Base-by-base conservation (phyloP, 1,140 invertebrate genomes). In the Pachypsylla venusta region DNA sequence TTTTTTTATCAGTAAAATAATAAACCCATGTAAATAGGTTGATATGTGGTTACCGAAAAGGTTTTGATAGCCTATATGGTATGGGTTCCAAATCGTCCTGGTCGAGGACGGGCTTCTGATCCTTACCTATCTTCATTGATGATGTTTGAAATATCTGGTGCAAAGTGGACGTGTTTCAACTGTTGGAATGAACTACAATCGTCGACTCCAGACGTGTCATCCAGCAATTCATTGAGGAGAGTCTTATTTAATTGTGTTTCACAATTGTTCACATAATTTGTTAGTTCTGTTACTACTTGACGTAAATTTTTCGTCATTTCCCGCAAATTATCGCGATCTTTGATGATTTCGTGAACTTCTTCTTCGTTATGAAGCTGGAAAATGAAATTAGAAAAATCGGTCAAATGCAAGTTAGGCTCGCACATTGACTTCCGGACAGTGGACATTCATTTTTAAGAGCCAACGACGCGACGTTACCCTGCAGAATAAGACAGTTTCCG, bases 201-300 rank as follows among this genome's bases (percentile, higher is more conserved):
- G 22, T 48, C 42, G 16, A 48, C 22, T 3, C 42, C 42, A 10
- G 42, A 48, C n/a, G 42, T 26, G 24, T 53, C 26, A 28, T 75
- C 78, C 14, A 80, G 64, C 57, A 85, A 74, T 65, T 83, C 78
- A 35, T 77, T 79, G 0, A 85, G 77, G 19, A 87, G 69, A 1
- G 81, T 84, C 54, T 78, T 81, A 68, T 85, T 87, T 5, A 87
- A 69, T 70, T 86, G 84, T 66, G 85, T 81, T 70, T 88, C 85
- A 59, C 83, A 86, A 56, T 77, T 74, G 2, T 75, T 76, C 65
- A 85, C 83, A 69, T 85, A 87, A 61, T 79, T 80, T 25, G 83
- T 74, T 62, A 87, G 71, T 63, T 85, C 80, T 5, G 74, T 71
- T 25, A 87, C 71, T 7, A 82, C 73, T 58, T 74, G 73, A 58